phyloP scores from a whole-genome alignment of 2,888 invertebrate genomes.

The Punctoribates punctum region DNA sequence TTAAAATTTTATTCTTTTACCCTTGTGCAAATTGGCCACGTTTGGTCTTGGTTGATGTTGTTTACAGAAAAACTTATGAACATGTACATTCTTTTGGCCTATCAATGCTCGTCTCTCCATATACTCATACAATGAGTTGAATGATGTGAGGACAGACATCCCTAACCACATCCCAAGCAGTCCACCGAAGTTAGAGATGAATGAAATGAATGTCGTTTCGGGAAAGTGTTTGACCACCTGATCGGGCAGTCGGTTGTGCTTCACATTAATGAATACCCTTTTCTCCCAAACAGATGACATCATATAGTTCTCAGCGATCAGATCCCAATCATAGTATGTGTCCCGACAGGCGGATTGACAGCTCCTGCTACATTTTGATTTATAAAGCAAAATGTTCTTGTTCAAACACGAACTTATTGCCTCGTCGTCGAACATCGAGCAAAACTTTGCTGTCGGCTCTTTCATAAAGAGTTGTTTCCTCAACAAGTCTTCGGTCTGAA shows the following conservation, averaged over 20 bases:
- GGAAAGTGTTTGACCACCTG: neutral
- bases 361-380: neutral
- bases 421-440: neutral
- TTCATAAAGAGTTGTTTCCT: neutral
- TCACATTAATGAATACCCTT: neutral
- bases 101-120: too few species aligned
- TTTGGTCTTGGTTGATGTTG: too few species aligned
- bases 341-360: neutral
- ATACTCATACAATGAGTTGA: too few species aligned
- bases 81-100: too few species aligned
- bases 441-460: neutral
- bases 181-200: too few species aligned
- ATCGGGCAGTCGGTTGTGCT: slow-evolving; percentile 4
- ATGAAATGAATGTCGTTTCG: too few species aligned
- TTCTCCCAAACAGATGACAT: neutral
- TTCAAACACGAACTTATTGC: neutral
- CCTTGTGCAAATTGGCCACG: too few species aligned
- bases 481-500: neutral
- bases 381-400: neutral
- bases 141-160: too few species aligned
- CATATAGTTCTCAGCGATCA: neutral
- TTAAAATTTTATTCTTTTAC: too few species aligned
- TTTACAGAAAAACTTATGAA: too few species aligned
- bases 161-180: too few species aligned
- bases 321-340: neutral